Evolutionary conservation across 1,140 invertebrate species (phyloP).

Genomic region (Cepaea nemoralis): DNA sequence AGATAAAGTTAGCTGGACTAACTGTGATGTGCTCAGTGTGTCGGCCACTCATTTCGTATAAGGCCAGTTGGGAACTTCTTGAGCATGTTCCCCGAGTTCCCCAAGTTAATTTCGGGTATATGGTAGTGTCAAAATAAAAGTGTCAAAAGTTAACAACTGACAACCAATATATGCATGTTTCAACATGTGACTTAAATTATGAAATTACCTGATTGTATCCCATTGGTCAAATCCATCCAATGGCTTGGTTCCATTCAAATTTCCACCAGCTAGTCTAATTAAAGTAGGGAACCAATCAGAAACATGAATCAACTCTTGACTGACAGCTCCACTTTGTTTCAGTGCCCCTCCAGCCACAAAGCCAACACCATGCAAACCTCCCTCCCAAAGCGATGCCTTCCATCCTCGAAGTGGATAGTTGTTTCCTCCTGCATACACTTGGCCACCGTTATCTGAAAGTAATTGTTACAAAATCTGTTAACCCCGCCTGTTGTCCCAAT

Average conservation of each 20-base stretch:
- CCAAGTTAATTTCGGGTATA: too few relatives aligned
- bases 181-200: too few relatives aligned
- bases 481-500: too few relatives aligned
- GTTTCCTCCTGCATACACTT: slow-evolving; percentile 63
- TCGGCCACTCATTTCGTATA: too few relatives aligned
- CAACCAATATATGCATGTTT: too few relatives aligned
- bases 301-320: slow-evolving; percentile 57
- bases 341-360: slow-evolving; percentile 50
- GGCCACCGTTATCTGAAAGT: slow-evolving; percentile 70
- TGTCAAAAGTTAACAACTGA: too few relatives aligned
- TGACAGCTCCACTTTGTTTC: slow-evolving; percentile 40
- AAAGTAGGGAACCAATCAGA: slow-evolving; percentile 67
- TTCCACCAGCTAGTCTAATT: slow-evolving; percentile 56
- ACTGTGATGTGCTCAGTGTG: too few relatives aligned
- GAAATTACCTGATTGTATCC: slow-evolving; percentile 59
- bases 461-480: too few relatives aligned
- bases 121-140: too few relatives aligned
- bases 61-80: too few relatives aligned
- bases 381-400: slow-evolving; percentile 73
- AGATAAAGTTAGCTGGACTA: too few relatives aligned
- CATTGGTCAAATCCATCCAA: slow-evolving; percentile 62
- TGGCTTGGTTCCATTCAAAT: slow-evolving; percentile 48
- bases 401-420: slow-evolving; percentile 73
- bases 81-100: too few relatives aligned
- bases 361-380: slow-evolving; percentile 63